A percentile compares a stretch with the other conserved stretches of the same genome.
These are phyloP conservation scores for Stichopus chloronotus DNA, from an alignment of 35 echinoderm and acorn worm species.

Conservation along the genomic window DNA sequence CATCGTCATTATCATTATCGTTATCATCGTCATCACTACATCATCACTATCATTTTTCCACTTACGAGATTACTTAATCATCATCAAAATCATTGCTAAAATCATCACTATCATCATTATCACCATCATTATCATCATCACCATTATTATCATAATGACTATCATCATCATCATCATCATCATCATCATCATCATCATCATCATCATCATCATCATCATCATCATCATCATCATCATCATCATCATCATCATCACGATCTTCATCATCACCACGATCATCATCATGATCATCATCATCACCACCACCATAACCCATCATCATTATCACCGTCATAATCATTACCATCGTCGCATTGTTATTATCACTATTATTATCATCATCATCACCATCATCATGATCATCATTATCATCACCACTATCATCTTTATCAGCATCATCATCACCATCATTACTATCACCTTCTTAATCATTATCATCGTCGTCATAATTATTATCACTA, in stretches of 20 bases:
- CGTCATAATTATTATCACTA: neutral
- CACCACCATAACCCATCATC: neutral
- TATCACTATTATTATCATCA: neutral
- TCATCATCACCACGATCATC: neutral
- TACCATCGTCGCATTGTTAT: neutral
- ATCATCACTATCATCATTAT: conserved; percentile 10
- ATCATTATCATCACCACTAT: neutral
- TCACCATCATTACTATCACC: neutral
- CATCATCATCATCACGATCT: neutral
- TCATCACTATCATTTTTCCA: neutral
- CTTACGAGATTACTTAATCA: too few species aligned
- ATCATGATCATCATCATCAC: neutral
- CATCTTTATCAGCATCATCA: neutral
- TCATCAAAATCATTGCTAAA: too few species aligned
- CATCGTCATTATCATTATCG: too few species aligned
- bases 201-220: too few species aligned
- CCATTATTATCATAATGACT: neutral
- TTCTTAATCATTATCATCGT: neutral
- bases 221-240: neutral
- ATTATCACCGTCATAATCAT: neutral
- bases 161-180: conserved; percentile 4
- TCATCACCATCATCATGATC: neutral
- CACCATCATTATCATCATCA: conserved; percentile 13
- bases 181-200: conserved; percentile 9
- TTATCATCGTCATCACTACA: too few species aligned